phyloP scores from a whole-genome alignment of 2,113 vertebrate species.

The Aegotheles bennettii region DNA sequence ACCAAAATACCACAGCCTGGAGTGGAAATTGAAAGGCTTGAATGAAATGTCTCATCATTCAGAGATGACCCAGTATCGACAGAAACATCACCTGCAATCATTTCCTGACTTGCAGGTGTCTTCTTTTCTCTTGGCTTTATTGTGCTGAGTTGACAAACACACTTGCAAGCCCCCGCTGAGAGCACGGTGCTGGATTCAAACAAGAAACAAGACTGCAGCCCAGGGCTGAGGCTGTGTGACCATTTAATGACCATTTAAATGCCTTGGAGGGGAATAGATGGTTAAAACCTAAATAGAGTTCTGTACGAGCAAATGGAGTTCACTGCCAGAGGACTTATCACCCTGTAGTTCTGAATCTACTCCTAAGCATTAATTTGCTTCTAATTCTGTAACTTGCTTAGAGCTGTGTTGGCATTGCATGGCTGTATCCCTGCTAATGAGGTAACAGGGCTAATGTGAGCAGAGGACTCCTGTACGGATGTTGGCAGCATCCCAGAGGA shows the following conservation, averaged over 20 bases:
- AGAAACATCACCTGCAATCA: neutral
- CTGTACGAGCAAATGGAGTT: neutral
- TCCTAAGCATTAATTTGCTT: neutral
- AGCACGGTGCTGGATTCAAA: neutral
- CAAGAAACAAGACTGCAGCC: fast-evolving
- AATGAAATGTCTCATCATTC: neutral
- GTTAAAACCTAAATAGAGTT: neutral
- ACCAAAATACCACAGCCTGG: neutral
- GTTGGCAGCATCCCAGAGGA: neutral
- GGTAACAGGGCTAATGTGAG: neutral
- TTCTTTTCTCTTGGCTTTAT: neutral
- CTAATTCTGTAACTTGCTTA: neutral
- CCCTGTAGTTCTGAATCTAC: neutral
- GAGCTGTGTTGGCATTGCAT: neutral
- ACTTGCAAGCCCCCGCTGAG: neutral
- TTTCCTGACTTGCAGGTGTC: neutral
- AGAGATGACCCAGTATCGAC: neutral
- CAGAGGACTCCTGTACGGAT: neutral
- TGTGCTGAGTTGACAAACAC: neutral
- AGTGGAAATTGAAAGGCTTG: neutral
- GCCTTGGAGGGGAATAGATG: neutral
- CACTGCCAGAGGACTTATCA: neutral
- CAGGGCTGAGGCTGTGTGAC: neutral
- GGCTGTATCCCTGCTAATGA: neutral
- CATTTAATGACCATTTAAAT: neutral